A percentile compares a stretch with the other conserved stretches of the same genome.
phyloP scores from a whole-genome alignment of 2,113 vertebrate species.

The Noturus placidus region DNA sequence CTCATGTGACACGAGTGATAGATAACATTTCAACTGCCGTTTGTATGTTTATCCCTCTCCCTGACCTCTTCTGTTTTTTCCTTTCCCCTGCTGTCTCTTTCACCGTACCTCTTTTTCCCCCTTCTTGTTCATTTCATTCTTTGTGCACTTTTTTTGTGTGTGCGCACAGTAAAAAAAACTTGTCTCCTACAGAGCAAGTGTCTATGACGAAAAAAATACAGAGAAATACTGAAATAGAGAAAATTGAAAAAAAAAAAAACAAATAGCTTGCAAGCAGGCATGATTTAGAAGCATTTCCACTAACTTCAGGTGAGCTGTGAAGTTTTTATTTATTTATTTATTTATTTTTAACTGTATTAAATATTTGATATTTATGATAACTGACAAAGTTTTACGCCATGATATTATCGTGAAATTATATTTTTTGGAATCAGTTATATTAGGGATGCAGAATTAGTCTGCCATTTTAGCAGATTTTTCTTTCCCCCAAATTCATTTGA shows the following conservation, averaged over 20 bases:
- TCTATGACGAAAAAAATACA: not conserved
- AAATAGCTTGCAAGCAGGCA: not conserved
- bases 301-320: not conserved
- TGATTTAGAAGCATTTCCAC: not conserved
- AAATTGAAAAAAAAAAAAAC: not conserved
- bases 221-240: not conserved
- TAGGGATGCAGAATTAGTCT: not conserved
- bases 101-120: not conserved
- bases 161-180: not conserved
- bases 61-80: constrained; percentile 54
- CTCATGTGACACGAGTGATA: constrained; percentile 71
- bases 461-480: not conserved
- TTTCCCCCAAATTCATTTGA: not conserved
- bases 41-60: constrained; percentile 56
- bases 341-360: too few species aligned
- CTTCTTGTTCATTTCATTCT: not conserved
- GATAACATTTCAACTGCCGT: constrained; percentile 74
- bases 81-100: constrained; percentile 1
- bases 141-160: not conserved
- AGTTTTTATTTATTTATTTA: too few species aligned
- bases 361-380: too few species aligned
- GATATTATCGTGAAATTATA: not conserved
- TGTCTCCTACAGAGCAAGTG: not conserved
- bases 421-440: not conserved
- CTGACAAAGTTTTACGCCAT: not conserved